Conservation (phyloP, 2,888 invertebrate species). For the Abrostola triplasia region DNA sequence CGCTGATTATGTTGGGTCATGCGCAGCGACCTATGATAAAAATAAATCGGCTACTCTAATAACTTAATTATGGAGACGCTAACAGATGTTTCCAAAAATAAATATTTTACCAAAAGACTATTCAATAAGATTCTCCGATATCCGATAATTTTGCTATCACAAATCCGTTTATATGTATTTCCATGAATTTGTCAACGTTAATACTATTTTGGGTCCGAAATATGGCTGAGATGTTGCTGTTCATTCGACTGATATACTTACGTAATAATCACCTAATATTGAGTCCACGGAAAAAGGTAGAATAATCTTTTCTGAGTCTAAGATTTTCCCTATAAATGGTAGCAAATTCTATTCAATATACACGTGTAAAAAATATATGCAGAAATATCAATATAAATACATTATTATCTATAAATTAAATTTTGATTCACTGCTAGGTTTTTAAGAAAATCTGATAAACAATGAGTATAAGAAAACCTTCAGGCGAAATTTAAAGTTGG, state of each 20-base stretch:
- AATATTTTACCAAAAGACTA: neutral
- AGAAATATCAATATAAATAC: too few species aligned
- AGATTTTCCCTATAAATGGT: too few species aligned
- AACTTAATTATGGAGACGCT: neutral
- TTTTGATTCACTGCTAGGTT: too few species aligned
- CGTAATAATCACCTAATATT: neutral
- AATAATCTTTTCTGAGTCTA: neutral
- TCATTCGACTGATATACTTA: slow-evolving; percentile 1
- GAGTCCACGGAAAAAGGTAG: neutral
- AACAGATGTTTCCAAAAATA: neutral
- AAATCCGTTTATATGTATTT: neutral
- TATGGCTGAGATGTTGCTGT: neutral
- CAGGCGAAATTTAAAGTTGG: too few species aligned
- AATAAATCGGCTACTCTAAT: neutral
- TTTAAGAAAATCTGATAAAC: too few species aligned
- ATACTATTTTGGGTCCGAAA: slow-evolving; percentile 5
- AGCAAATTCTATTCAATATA: too few species aligned
- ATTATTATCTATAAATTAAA: too few species aligned
- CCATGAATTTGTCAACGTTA: neutral
- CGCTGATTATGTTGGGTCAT: too few species aligned
- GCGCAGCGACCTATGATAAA: too few species aligned
- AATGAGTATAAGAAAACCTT: too few species aligned
- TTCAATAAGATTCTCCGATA: neutral
- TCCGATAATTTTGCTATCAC: neutral
- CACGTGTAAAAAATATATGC: too few species aligned